Percentiles rank a stretch among this genome's conserved stretches.
phyloP scores from a whole-genome alignment of 2,888 invertebrate species.

The Leucophenga maculata region DNA sequence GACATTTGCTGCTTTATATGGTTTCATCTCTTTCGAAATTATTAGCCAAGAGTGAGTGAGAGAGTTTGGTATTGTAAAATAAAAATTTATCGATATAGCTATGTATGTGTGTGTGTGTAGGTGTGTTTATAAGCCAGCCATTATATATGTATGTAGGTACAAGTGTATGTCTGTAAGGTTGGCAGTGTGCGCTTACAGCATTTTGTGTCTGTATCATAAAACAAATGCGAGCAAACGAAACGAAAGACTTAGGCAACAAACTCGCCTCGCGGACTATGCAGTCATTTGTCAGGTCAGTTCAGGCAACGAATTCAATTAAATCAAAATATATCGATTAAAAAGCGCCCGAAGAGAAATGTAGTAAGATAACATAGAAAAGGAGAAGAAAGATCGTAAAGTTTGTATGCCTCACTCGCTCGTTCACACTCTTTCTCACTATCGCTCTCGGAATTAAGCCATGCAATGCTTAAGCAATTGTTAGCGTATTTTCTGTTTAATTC shows the following conservation, averaged over 20 bases:
- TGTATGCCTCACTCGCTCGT: no score
- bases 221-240: constrained; percentile 20
- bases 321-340: neutral
- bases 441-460: constrained; percentile 13
- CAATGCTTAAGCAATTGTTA: constrained; percentile 26
- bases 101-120: no score
- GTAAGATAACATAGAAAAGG: no score
- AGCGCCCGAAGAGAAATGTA: neutral
- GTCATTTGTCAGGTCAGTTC: neutral
- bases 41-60: constrained; percentile 48
- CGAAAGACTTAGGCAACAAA: constrained; percentile 37
- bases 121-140: no score
- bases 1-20: constrained; percentile 65
- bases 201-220: no score
- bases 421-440: no score
- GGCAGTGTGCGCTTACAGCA: constrained; percentile 56
- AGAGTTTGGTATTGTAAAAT: constrained; percentile 28
- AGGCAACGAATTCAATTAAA: neutral
- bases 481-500: constrained; percentile 23
- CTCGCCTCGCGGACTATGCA: neutral
- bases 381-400: no score
- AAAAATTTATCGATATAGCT: constrained; percentile 59
- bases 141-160: no score
- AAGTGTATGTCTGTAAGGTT: no score
- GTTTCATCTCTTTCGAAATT: constrained; percentile 66